A percentile compares a stretch with the other conserved stretches of the same genome.
These are phyloP conservation scores for Telmatochromis sp. DNA, from an alignment of 2,113 vertebrate species.

Conservation along the genomic window DNA sequence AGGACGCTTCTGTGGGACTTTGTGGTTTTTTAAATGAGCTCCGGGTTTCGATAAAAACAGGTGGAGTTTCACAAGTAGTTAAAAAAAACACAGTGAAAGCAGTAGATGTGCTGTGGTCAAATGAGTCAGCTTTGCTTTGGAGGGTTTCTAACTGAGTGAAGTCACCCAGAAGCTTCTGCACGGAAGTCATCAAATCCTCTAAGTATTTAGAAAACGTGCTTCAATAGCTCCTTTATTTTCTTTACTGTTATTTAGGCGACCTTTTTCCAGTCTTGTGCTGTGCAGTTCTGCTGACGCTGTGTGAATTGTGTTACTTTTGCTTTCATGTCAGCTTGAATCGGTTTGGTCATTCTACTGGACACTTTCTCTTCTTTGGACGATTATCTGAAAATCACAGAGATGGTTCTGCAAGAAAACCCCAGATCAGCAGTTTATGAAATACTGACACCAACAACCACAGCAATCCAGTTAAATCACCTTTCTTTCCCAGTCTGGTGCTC, in stretches of 20 bases:
- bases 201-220: neutral
- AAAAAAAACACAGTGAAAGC: neutral
- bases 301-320: neutral
- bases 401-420: neutral
- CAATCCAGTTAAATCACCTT: neutral
- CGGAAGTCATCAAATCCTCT: fast-evolving
- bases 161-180: neutral
- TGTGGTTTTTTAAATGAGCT: neutral
- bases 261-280: neutral
- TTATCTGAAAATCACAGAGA: neutral
- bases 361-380: neutral
- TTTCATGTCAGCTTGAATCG: neutral
- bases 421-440: neutral
- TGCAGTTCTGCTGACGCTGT: fast-evolving
- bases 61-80: neutral
- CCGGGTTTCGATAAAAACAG: neutral
- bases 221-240: neutral
- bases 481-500: neutral
- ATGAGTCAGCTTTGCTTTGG: neutral
- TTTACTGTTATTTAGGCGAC: neutral
- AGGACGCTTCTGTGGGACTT: neutral
- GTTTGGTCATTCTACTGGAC: fast-evolving
- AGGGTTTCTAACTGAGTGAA: neutral
- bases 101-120: neutral
- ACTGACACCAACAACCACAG: neutral